Percentiles rank a stretch among this genome's conserved stretches.
These are phyloP conservation scores for Chaitophorus viminalis DNA, from an alignment of 2,888 invertebrate genomes.

Conservation along the genomic window DNA sequence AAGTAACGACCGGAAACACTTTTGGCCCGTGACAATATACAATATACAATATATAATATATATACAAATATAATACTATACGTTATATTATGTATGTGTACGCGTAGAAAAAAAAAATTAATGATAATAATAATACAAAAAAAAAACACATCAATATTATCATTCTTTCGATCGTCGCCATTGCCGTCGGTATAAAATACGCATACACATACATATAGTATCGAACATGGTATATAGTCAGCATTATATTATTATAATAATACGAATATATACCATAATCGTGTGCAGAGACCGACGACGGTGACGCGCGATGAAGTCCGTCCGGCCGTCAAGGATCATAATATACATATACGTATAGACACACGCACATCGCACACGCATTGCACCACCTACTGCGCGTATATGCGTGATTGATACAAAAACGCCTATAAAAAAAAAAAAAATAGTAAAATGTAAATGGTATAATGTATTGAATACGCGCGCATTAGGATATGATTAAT, in stretches of 20 bases:
- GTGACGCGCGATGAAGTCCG: neutral
- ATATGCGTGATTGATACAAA: no score
- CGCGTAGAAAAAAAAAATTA: neutral
- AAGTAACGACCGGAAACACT: slow-evolving; percentile 55
- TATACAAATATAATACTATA: no score
- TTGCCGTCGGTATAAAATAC: neutral
- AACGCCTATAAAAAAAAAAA: no score
- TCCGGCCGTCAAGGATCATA: neutral
- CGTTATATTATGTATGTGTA: no score
- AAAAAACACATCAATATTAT: slow-evolving; percentile 31
- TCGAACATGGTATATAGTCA: neutral
- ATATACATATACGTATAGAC: neutral
- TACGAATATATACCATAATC: no score
- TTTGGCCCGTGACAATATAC: slow-evolving; percentile 37
- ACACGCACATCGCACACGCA: neutral
- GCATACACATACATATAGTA: neutral
- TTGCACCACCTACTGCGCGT: no score
- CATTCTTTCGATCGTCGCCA: slow-evolving; percentile 27
- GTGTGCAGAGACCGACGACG: neutral
- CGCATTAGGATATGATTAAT: no score
- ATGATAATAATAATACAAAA: neutral
- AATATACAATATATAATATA: no score
- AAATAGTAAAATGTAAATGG: no score
- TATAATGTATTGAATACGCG: neutral
- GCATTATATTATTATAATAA: no score